Percentiles rank a stretch among this genome's conserved stretches.
phyloP scores from a whole-genome alignment of 2,797 vertebrate genomes.

The Pangasius larnaudii region DNA sequence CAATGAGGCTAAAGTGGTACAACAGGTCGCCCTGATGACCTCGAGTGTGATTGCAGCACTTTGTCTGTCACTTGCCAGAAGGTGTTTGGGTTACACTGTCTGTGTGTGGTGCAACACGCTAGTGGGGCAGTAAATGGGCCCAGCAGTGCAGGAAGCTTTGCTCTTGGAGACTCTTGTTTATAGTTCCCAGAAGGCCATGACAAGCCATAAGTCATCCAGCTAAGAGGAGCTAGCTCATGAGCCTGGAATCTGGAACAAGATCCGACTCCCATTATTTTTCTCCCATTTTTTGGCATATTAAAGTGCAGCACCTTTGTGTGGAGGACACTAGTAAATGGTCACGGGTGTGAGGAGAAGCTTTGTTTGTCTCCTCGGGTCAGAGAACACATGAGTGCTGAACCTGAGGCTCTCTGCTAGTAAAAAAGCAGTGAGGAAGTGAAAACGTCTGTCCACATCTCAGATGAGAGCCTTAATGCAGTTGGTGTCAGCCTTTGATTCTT shows the following conservation, averaged over 20 bases:
- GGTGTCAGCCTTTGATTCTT: constrained; percentile 46
- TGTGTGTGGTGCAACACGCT: constrained; percentile 56
- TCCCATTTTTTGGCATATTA: constrained; percentile 46
- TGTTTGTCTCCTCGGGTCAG: constrained; percentile 60
- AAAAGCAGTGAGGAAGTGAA: constrained; percentile 49
- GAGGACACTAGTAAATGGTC: constrained; percentile 63
- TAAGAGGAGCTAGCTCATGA: constrained; percentile 65
- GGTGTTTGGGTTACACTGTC: constrained; percentile 74
- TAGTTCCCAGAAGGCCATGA: constrained; percentile 68
- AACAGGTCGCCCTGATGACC: constrained; percentile 43
- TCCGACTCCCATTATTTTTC: constrained; percentile 49
- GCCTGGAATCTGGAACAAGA: constrained; percentile 65
- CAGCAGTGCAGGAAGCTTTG: constrained; percentile 64
- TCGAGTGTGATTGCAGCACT: constrained; percentile 71
- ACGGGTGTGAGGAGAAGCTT: constrained; percentile 60
- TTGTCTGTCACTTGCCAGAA: constrained; percentile 67
- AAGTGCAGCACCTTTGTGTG: constrained; percentile 41
- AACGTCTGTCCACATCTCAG: constrained; percentile 21
- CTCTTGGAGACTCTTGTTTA: constrained; percentile 70
- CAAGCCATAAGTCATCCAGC: constrained; percentile 70
- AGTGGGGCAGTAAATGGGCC: constrained; percentile 67
- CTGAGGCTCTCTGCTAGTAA: constrained; percentile 50
- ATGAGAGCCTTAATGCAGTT: constrained; percentile 34
- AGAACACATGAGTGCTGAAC: constrained; percentile 45
- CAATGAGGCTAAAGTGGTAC: constrained; percentile 34